Base-by-base conservation (phyloP, 2,113 vertebrate genomes). In the Tympanuchus pallidicinctus region DNA sequence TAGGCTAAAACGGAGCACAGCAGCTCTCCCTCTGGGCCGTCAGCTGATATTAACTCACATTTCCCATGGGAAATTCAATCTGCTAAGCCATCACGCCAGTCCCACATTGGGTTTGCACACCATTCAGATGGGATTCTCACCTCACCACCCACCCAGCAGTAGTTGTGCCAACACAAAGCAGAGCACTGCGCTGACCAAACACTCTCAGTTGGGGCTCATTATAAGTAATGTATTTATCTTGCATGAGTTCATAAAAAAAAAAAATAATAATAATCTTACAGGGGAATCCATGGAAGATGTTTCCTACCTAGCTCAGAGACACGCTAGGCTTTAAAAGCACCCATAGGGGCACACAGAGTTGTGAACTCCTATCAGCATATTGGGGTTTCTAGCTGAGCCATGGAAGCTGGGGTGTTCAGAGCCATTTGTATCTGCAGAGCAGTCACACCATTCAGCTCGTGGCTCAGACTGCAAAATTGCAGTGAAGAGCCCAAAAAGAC, bases 161-260 rank as follows among this genome's bases (percentile, higher is more conserved):
- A 0, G 8, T 3, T 38, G 43, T 17, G 28, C 19, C 3, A 8
- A 60, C 27, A 12, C 2, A 0, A 11, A 63, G 54, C 66, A 6
- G 36, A 79, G 47, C 2, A 1, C 54, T 25, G 17, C n/a, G 63
- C 52, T 69, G 34, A 30, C 60, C 75, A 81, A 50, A 82, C 77
- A 25, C 42, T 72, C 47, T 50, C 14, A 21, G 40, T 56, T 40
- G n/a, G 32, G 56, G 32, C 45, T 88, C 67, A 40, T 88, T 66
- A 90, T 56, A 89, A 65, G 17, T 7, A 22, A 38, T 14, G 27
- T 42, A 86, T 92, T 48, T 60, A 86, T 43, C 27, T 88, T 67
- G 38, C 24, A 42, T 4, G 16, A 83, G 27, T 69, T 76, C 54
- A 72, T 24, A 4, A 38, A 19, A 66, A 32, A 64, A 84, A 36